These are phyloP conservation scores for Ichneumoninae sp. DNA, from an alignment of 2,888 invertebrate genomes.

Conservation along the genomic window DNA sequence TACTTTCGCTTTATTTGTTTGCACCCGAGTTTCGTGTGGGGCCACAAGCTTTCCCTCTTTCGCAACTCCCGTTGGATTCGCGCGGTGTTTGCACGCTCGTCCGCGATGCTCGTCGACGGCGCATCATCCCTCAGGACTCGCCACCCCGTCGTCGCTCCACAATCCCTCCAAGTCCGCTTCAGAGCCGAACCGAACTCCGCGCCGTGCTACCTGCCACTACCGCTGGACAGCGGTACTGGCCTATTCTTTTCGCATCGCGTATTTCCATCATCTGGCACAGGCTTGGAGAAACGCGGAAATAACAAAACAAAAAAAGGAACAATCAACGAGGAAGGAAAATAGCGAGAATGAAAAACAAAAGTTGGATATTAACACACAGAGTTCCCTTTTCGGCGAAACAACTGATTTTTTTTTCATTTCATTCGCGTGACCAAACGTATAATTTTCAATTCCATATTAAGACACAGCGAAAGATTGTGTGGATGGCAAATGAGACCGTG, in stretches of 20 bases:
- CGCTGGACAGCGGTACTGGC: conserved; percentile 31
- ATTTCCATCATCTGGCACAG: conserved; percentile 55
- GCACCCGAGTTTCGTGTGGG: conserved; percentile 38
- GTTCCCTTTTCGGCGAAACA: not conserved
- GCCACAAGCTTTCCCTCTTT: conserved; percentile 50
- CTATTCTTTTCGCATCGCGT: conserved; percentile 50
- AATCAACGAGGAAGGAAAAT: conserved; percentile 31
- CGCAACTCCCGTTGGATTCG: conserved; percentile 62
- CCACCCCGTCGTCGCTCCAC: conserved; percentile 56
- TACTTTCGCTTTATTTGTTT: conserved; percentile 67
- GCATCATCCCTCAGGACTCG: conserved; percentile 67
- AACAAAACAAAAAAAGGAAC: conserved; percentile 6
- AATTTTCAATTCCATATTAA: not conserved
- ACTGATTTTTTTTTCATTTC: not conserved
- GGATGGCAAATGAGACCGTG: not conserved
- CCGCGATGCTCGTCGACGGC: conserved; percentile 65
- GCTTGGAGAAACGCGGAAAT: conserved; percentile 7
- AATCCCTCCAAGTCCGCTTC: conserved; percentile 18
- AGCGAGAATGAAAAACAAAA: conserved; percentile 29
- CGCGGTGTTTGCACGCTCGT: conserved; percentile 66
- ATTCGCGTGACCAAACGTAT: not conserved
- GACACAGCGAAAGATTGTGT: not conserved
- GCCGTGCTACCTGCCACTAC: conserved; percentile 19
- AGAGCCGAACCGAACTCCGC: conserved; percentile 50
- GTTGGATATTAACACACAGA: conserved; percentile 33